These are phyloP conservation scores for Agrotis exclamationis DNA, from an alignment of 2,888 invertebrate genomes.

Conservation along the genomic window DNA sequence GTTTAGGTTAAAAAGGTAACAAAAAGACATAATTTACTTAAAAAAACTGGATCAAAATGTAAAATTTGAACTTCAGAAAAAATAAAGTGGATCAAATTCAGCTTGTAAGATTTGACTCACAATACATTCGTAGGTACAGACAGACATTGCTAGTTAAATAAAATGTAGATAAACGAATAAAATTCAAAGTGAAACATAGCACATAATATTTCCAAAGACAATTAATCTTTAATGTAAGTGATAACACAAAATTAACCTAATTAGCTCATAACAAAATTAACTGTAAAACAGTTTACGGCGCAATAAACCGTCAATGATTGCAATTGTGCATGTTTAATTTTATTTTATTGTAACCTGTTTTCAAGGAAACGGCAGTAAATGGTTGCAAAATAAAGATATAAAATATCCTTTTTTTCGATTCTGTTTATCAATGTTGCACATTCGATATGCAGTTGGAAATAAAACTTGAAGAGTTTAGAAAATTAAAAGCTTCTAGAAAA, in stretches of 20 bases:
- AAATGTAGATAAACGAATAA: neutral
- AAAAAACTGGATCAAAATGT: too few relatives aligned
- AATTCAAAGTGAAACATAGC: neutral
- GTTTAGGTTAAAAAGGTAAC: too few relatives aligned
- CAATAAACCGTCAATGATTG: constrained; percentile 24
- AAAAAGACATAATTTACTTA: too few relatives aligned
- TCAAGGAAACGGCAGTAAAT: constrained; percentile 49
- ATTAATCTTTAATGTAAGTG: neutral
- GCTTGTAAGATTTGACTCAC: too few relatives aligned
- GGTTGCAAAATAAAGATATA: constrained; percentile 41
- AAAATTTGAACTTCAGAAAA: too few relatives aligned
- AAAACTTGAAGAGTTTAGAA: too few relatives aligned
- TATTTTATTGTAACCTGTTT: constrained; percentile 45
- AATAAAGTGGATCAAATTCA: too few relatives aligned
- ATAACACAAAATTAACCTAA: constrained; percentile 1
- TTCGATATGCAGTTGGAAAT: too few relatives aligned
- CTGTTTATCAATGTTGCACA: constrained; percentile 23
- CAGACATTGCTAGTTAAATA: too few relatives aligned
- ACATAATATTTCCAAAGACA: neutral
- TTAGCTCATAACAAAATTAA: constrained; percentile 4
- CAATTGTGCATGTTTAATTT: constrained; percentile 26
- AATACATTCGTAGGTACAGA: too few relatives aligned
- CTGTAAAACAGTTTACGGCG: constrained; percentile 12
- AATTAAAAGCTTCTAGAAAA: too few relatives aligned
- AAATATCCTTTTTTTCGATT: constrained; percentile 30